These are phyloP conservation scores for Dicrostonyx torquatus DNA, from an alignment of 2,797 vertebrate species.

Conservation along the genomic window DNA sequence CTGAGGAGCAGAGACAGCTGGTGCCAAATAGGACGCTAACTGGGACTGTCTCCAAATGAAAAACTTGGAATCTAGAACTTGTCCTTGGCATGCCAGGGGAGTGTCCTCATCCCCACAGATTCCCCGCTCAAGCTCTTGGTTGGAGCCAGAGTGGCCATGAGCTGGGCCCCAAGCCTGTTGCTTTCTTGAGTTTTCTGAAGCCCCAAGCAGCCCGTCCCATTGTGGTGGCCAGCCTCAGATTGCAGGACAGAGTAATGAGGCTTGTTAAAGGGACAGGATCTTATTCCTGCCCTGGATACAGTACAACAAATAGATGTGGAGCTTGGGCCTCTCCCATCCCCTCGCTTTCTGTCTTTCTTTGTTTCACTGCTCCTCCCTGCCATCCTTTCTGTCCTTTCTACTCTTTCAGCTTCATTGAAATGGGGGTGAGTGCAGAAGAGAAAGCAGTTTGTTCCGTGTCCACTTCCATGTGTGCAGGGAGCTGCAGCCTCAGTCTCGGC, in stretches of 20 bases:
- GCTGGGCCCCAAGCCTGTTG: background rate
- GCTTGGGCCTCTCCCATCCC: background rate
- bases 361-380: background rate
- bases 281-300: background rate
- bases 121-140: background rate
- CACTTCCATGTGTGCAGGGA: background rate
- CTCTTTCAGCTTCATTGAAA: background rate
- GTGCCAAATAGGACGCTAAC: slow-evolving; percentile 17
- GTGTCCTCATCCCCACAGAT: background rate
- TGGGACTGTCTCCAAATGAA: slow-evolving; percentile 29
- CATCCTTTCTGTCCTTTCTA: background rate
- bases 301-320: background rate
- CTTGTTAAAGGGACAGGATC: background rate
- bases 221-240: background rate
- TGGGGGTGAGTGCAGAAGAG: background rate
- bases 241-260: background rate
- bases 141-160: background rate
- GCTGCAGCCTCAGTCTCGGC: background rate
- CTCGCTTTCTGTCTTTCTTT: background rate
- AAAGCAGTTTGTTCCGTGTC: background rate
- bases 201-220: background rate
- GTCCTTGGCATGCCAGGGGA: background rate
- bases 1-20: background rate
- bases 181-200: background rate
- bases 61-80: slow-evolving; percentile 8